phyloP scores from a whole-genome alignment of 2,113 vertebrate genomes.

The Arenaria interpres region DNA sequence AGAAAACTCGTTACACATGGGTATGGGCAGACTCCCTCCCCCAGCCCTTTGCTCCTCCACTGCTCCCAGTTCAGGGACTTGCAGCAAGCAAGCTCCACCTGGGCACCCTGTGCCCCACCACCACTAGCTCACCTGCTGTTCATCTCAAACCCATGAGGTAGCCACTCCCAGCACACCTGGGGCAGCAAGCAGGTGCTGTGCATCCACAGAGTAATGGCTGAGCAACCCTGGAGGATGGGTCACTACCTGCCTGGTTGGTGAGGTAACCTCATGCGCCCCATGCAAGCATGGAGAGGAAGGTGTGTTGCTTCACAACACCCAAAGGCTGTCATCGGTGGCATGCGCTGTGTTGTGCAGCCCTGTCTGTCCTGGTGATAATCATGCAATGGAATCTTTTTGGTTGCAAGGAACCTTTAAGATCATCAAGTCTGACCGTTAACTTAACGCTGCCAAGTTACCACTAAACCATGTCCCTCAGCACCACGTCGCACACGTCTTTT shows the following conservation, averaged over 20 bases:
- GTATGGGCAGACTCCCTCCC: background rate
- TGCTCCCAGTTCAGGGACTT: background rate
- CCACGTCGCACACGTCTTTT: background rate
- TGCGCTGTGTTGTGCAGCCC: rapidly evolving
- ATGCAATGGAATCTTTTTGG: background rate
- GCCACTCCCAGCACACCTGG: background rate
- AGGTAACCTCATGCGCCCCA: rapidly evolving
- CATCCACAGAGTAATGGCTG: rapidly evolving
- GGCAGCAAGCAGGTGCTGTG: background rate
- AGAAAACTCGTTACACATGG: background rate
- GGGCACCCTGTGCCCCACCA: rapidly evolving
- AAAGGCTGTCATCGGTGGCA: rapidly evolving
- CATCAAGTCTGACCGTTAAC: background rate
- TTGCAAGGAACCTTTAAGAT: background rate
- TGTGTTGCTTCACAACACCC: rapidly evolving
- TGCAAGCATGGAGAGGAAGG: background rate
- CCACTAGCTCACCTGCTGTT: background rate
- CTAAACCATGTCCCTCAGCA: background rate
- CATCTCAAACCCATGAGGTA: rapidly evolving
- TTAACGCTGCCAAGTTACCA: background rate
- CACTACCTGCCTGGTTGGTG: too few species aligned
- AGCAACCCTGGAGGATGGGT: background rate
- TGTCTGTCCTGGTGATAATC: background rate
- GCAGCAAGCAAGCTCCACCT: background rate
- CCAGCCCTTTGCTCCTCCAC: rapidly evolving